Base-by-base conservation (phyloP, 2,113 vertebrate species). In the Platycercus adscitus region DNA sequence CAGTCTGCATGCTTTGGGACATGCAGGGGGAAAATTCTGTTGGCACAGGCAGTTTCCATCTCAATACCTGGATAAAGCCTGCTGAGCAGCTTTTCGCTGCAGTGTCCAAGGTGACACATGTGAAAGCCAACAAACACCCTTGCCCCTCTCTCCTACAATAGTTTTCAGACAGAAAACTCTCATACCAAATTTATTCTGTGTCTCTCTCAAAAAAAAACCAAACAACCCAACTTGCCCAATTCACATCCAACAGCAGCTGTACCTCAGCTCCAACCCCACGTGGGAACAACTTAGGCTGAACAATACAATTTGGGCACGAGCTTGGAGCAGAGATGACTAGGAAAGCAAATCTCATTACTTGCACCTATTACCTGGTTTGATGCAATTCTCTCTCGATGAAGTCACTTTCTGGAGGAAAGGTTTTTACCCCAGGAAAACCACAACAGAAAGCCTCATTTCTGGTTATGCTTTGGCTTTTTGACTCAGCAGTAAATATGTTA, bases 391-490 rank as follows among this genome's bases (percentile, higher is more conserved):
- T 28, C 44, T 6, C 0, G 13, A 72, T 96, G 86, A 97, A 89
- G 89, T 97, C 92, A 96, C 61, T 92, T 92, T 95, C 95, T 96
- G 83, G 93, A 88, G 85, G 86, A 96, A 96, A 94, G 92, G 77
- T 72, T 94, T 81, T 81, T 82, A 44, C 69, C 87, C 46, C 69
- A 82, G 83, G 88, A 94, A 96, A 96, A 86, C 93, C 95, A 96
- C 95, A 94, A 95, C 69, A 95, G 80, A 93, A 95, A 96, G 86
- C 7, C 70, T 96, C 69, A 1, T 61, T 96, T 91, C 72, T 61
- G 65, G 69, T 56, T 19, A 61, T 35, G 93, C 91, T 95, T 70
- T 49, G 77, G 69, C 66, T 92, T 88, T 88, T 79, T 93, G 96
- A 96, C 91, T 97, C 96, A 97, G 91, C 92, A 91, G 7, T 49